Evolutionary conservation across 1,140 invertebrate genomes (phyloP).

Genomic region (Anoplophora glabripennis): DNA sequence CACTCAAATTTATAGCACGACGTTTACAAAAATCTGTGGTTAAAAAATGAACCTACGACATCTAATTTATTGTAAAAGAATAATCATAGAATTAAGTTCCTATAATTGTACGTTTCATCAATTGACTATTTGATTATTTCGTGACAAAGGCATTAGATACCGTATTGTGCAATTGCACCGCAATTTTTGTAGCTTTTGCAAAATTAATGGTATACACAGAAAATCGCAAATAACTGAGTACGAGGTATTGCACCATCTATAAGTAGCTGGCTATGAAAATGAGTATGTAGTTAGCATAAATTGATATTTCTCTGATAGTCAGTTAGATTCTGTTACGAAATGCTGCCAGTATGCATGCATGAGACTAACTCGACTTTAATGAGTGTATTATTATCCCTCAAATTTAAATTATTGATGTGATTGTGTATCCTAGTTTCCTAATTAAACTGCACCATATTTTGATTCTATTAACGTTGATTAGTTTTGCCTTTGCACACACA

Average conservation of each 20-base stretch:
- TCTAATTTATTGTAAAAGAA: background rate
- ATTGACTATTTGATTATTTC: conserved; percentile 24
- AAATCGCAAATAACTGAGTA: conserved; percentile 33
- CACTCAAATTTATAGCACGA: too few species aligned
- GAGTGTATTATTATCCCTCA: conserved; percentile 6
- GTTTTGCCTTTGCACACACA: too few species aligned
- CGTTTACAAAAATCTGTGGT: background rate
- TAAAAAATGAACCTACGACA: background rate
- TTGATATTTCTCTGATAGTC: conserved; percentile 37
- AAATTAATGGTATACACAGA: conserved; percentile 27
- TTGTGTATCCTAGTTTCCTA: too few species aligned
- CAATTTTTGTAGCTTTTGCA: conserved; percentile 27
- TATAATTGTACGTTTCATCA: conserved; percentile 13
- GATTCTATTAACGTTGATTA: too few species aligned
- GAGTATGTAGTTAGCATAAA: conserved; percentile 35
- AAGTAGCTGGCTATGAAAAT: conserved; percentile 37
- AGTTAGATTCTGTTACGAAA: conserved; percentile 26
- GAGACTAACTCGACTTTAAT: conserved; percentile 23
- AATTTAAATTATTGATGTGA: background rate
- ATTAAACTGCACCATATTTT: too few species aligned
- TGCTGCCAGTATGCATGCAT: conserved; percentile 21
- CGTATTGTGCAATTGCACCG: conserved; percentile 24
- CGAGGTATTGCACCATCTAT: conserved; percentile 31
- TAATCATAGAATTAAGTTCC: conserved; percentile 5
- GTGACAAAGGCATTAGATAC: conserved; percentile 29